A percentile compares a stretch with the other conserved stretches of the same genome.
These are phyloP conservation scores for Diachrysia chrysitis DNA, from an alignment of 2,888 invertebrate genomes.

Conservation along the genomic window DNA sequence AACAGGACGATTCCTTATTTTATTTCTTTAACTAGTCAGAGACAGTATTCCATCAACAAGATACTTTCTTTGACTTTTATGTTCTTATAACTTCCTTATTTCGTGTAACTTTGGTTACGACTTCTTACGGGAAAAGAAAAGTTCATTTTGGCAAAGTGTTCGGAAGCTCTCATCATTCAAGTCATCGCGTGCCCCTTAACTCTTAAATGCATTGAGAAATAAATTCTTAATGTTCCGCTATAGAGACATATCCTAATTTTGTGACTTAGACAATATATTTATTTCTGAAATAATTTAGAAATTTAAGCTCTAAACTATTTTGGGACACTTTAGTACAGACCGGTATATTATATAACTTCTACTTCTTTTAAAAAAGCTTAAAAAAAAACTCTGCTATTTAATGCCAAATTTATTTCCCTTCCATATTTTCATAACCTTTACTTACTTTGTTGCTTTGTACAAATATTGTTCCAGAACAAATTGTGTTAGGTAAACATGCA, in stretches of 20 bases:
- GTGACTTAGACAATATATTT: no score
- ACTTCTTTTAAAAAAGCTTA: no score
- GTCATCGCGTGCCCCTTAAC: constrained; percentile 9
- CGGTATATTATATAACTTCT: no score
- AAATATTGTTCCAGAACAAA: constrained; percentile 11
- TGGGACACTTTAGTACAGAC: no score
- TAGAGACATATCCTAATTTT: background rate
- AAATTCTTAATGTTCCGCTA: background rate
- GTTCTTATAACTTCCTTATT: constrained; percentile 45
- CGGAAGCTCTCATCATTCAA: constrained; percentile 24
- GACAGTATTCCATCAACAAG: constrained; percentile 29
- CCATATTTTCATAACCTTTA: no score
- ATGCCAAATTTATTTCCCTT: no score
- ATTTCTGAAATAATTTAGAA: no score
- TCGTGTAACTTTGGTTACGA: constrained; percentile 35
- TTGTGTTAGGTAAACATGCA: background rate
- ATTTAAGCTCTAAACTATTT: no score
- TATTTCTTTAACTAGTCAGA: constrained; percentile 14
- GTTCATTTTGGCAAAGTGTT: constrained; percentile 21
- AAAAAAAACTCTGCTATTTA: no score
- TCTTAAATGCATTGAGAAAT: background rate
- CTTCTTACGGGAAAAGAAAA: constrained; percentile 34
- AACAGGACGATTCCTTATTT: constrained; percentile 19
- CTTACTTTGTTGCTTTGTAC: no score
- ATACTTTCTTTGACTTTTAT: constrained; percentile 37